Evolutionary conservation across 1,140 invertebrate species (phyloP), one percentile per base, ranked within the genome.

Genomic region (Tetranychus urticae): DNA sequence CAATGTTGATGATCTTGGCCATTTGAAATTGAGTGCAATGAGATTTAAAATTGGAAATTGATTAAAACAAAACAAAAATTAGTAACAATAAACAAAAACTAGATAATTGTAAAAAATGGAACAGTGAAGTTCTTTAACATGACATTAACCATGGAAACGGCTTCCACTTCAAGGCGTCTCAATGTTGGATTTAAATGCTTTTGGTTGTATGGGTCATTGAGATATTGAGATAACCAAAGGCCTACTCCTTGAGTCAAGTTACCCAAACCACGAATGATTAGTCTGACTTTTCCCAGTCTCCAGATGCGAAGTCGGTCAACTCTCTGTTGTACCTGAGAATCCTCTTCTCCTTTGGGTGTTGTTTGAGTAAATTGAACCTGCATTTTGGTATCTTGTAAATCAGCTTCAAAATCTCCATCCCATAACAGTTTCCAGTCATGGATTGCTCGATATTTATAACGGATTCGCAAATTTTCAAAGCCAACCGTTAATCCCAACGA

Each of bases 401-500:
- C 59, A 34, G 67, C 61, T 34, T 69, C 68, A 12, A 66, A 61
- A 13, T 69, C 68, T 23, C 68, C 68, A 50, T 69, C 66, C 54
- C 69, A 69, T n/a, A 69, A 58, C 13, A 69, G 63, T 34, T 61
- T 60, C 45, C 65, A 69, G 36, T 67, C 68, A 33, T 68, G 64
- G 3, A 69, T 62, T 1, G 68, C 67, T 35, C 66, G 59, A 55
- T 68, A 69, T 45, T 67, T 67, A 33, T 64, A 55, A 12, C 45
- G 58, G 2, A 67, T 60, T 42, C 63, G 58, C n/a, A 67, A 14
- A 8, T 67, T 65, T 37, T 69, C 65, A 13, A 69, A 39, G 4
- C 63, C 62, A 6, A 69, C 63, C 0, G 69, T 66, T 12, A 69
- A 39, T n/a, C 68, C 68, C 2, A 69, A 35, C 1, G 67, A 66